Base-by-base conservation (phyloP, 2,888 invertebrate species). In the Pecten maximus region DNA sequence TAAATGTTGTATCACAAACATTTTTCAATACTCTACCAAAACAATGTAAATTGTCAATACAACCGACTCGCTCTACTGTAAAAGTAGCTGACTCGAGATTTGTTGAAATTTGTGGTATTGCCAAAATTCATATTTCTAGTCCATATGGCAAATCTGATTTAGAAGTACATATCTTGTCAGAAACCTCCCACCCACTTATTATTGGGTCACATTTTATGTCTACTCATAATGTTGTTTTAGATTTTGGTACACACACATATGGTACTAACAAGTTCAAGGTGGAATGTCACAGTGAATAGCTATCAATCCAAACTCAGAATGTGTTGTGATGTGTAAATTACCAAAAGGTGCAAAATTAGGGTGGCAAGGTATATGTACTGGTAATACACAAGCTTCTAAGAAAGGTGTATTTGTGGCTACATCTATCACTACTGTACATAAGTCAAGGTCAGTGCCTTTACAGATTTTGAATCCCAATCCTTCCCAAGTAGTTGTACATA, bases 401-500 rank as follows among this genome's bases (percentile, higher is more conserved):
- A 90, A 90, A 87, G 91, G 92, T 28, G 40, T 92, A 16, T 39
- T 92, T 15, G 90, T 92, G 12, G 88, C 91, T 39, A 89, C 60
- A 40, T 86, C 44, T 39, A 88, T 91, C 8, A 48, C 48, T 40
- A 89, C 91, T 35, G 88, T 89, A 88, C 40, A 88, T 40, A 39
- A 35, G 40, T 60, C 54, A 50, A 44, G 74, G 23, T 40, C 48
- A 86, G 40, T 91, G 16, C 91, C 88, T 87, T 40, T 93, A 0
- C 90, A 90, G 87, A 54, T 91, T 12, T 88, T 91, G 48, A 93
- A 93, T 86, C 91, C 92, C 35, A 87, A 88, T 10, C 89, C 88
- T 60, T 39, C 88, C 16, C 44, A 2, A 74, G 35, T 89, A 44
- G n/a, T 40, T 88, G 40, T 91, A 88, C 88, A 74, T 15, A 91